phyloP scores from a whole-genome alignment of 2,113 vertebrate genomes.

The Alces alces region DNA sequence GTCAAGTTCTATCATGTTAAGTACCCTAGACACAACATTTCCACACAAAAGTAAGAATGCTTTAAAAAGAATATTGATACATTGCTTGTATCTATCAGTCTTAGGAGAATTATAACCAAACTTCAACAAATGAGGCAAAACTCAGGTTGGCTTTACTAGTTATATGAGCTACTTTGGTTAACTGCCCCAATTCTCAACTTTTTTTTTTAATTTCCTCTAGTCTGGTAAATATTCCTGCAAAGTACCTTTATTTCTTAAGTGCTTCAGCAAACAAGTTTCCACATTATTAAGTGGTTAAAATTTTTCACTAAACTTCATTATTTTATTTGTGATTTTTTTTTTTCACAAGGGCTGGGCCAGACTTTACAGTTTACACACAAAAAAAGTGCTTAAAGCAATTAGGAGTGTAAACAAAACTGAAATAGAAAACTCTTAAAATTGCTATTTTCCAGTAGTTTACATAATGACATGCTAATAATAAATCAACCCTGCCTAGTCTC shows the following conservation, averaged over 20 bases:
- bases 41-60: conserved; percentile 28
- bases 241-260: conserved; percentile 68
- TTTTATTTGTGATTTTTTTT: conserved; percentile 64
- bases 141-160: conserved; percentile 21
- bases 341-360: conserved; percentile 50
- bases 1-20: conserved; percentile 40
- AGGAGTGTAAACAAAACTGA: conserved; percentile 69
- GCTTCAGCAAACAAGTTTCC: conserved; percentile 41
- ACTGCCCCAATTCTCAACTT: conserved; percentile 28
- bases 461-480: conserved; percentile 30
- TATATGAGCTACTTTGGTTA: conserved; percentile 47
- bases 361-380: conserved; percentile 63
- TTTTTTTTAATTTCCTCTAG: background rate
- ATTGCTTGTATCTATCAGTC: background rate
- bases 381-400: conserved; percentile 74
- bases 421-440: conserved; percentile 49
- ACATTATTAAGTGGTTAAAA: conserved; percentile 3
- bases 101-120: conserved; percentile 41
- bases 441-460: conserved; percentile 54
- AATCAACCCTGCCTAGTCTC: conserved; percentile 41
- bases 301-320: conserved; percentile 41
- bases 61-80: conserved; percentile 19
- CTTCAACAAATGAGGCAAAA: conserved; percentile 43
- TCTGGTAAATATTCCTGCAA: conserved; percentile 5
- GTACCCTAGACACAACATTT: conserved; percentile 45